Percentiles rank a stretch among this genome's conserved stretches.
These are phyloP conservation scores for Protophormia terraenovae DNA, from an alignment of 2,888 invertebrate species.

Conservation along the genomic window DNA sequence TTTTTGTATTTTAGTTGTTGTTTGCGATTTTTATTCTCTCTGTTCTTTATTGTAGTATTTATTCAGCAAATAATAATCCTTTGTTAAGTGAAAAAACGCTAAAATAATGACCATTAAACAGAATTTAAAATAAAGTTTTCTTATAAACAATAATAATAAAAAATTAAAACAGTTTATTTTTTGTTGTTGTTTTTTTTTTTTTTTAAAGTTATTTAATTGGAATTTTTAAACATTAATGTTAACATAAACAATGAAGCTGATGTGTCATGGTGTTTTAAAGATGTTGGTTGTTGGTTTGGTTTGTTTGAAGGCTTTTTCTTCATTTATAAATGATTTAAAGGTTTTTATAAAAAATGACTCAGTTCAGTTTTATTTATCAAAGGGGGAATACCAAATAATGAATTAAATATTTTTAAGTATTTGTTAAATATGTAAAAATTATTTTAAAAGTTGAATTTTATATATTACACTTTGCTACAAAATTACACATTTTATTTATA, in stretches of 20 bases:
- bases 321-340: not conserved
- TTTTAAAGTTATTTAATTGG: not conserved
- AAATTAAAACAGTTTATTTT: conserved; percentile 27
- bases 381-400: conserved; percentile 10
- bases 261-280: conserved; percentile 49
- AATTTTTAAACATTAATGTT: not conserved
- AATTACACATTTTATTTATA: not conserved
- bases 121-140: conserved; percentile 28
- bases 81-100: conserved; percentile 41
- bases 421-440: not conserved
- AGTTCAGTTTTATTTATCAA: not conserved
- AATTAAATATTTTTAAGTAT: not conserved
- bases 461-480: not conserved
- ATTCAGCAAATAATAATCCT: conserved; percentile 41
- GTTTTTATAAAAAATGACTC: conserved; percentile 33
- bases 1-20: not conserved
- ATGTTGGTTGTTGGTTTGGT: not conserved
- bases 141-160: not conserved
- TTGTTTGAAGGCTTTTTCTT: conserved; percentile 6
- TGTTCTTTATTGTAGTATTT: not conserved
- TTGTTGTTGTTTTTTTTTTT: too few relatives aligned
- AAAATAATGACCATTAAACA: conserved; percentile 37
- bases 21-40: not conserved
- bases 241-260: not conserved
- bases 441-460: not conserved